Evolutionary conservation across 2,113 vertebrate genomes (phyloP).

Genomic region (Salvelinus alpinus): DNA sequence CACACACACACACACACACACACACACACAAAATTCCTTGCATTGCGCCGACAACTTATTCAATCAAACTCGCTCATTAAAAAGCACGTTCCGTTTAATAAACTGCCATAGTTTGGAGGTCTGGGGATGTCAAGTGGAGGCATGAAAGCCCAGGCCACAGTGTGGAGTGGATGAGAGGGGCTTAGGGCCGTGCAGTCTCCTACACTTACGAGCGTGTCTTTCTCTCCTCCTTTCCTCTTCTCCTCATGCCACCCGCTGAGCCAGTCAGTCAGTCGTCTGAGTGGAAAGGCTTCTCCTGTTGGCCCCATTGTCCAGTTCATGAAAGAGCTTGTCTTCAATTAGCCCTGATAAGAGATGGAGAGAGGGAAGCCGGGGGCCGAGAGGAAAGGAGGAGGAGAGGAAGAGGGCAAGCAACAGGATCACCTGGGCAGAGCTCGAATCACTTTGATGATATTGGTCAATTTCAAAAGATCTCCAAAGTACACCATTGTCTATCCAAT

Average conservation of each 20-base stretch:
- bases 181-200: slow-evolving; percentile 62
- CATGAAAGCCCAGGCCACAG: slow-evolving; percentile 23
- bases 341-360: slow-evolving; percentile 70
- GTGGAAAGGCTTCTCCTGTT: slow-evolving; percentile 68
- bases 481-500: no score
- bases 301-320: slow-evolving; percentile 65
- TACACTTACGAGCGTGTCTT: slow-evolving; percentile 9
- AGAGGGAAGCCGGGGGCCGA: slow-evolving; percentile 18
- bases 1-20: no score
- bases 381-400: slow-evolving; percentile 1
- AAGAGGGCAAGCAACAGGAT: slow-evolving; percentile 33
- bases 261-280: slow-evolving; percentile 42
- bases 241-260: slow-evolving; percentile 46
- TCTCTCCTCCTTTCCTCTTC: neutral
- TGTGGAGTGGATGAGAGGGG: slow-evolving; percentile 59
- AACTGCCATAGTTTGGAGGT: slow-evolving; percentile 69
- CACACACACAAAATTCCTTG: no score
- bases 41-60: neutral
- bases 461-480: slow-evolving; percentile 51
- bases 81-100: slow-evolving; percentile 65
- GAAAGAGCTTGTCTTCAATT: slow-evolving; percentile 78
- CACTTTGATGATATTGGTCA: slow-evolving; percentile 62
- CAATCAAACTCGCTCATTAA: no score
- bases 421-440: slow-evolving; percentile 52
- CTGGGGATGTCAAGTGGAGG: slow-evolving; percentile 69